Base-by-base conservation (phyloP, 2,113 vertebrate genomes). In the Ardeotis arabs region DNA sequence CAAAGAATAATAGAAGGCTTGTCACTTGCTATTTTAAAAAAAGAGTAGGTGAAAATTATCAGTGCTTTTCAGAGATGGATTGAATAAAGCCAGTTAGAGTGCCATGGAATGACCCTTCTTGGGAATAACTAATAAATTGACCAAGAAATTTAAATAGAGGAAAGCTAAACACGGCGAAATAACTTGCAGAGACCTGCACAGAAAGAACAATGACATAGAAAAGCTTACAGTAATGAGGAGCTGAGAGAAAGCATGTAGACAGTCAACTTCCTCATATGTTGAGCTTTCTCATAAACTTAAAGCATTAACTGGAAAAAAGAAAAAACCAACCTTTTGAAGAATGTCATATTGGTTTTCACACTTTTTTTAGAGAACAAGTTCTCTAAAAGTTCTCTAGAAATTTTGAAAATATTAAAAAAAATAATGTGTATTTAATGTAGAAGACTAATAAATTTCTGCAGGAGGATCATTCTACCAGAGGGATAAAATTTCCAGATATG, bases 281-380 rank as follows among this genome's bases (percentile, higher is more conserved):
- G 18, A 35, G 2, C 3, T 37, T 77, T 76, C 25, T 52, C 5
- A 9, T 37, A n/a, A 74, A 4, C 13, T 69, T 72, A 33, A 82
- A 41, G 16, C 58, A 41, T 37, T 72, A 79, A 63, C 11, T 3
- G 2, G 17, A 28, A 72, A 91, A 83, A 47, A 20, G 0, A 49
- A 20, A 44, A 29, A 14, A 35, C 35, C 0, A 49, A n/a, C 1
- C 2, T 62, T 89, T 59, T 63, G 7, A 87, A 81, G 41, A 75
- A 70, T 53, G 10, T 6, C 4, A 50, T 22, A 52, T 20, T 44
- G 6, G 31, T 60, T 69, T 87, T 35, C 31, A 27, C 10, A 12
- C 0, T 12, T 31, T 47, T 20, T 10, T 37, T 17, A 16, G 6
- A 12, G 10, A 24, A 4, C 17, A 8, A 47, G 5, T 0, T 44